Base-by-base conservation (phyloP, 30 jellyfish, hydroid and myxozoan genomes). In the Hydra vulgaris region DNA sequence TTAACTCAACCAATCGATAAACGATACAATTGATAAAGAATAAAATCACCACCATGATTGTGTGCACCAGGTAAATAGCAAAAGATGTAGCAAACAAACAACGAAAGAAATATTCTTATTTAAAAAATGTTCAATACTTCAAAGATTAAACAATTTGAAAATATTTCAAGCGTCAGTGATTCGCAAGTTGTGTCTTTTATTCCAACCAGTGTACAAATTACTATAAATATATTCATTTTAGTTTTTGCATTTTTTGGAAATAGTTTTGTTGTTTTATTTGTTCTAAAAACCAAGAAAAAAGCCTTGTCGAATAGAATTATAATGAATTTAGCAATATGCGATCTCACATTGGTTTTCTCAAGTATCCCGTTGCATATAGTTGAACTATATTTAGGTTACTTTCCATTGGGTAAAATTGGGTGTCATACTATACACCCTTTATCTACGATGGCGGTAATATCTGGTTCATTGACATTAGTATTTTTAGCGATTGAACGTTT, bases 271-370 rank as follows among this genome's bases (percentile, higher is more conserved):
- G 66, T 85, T 21, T 16, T 69, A 0, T 61, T 92, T 18, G 68
- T 85, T 19, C 26, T 85, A 52, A 68, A 22, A 54, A 53, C 56
- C 23, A 52, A 22, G 70, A 67, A 83, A 19, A 55, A 68, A 26
- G 52, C 86, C 68, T 17, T 85, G 81, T 24, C 95, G 5, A 71
- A 53, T 5, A 68, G 25, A 40, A 70, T 85, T 23, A 53, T 85
- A 25, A 53, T 79, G 23, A 85, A 85, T 69, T 70, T 85, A 18
- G 79, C 95, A 16, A 27, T 69, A n/a, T 85, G 95, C 56, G 95
- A 85, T 52, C 26, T 85, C 18, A 20, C 81, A 0, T 12, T 85
- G 67, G 95, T 85, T 7, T 23, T 79, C 0, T 24, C 74, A 1
- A 80, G 95, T 26, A 79, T 85, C 27, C 88, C 95, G 8, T 0